Evolutionary conservation across 2,797 vertebrate genomes (phyloP).

Genomic region (Sebastes flavidus): DNA sequence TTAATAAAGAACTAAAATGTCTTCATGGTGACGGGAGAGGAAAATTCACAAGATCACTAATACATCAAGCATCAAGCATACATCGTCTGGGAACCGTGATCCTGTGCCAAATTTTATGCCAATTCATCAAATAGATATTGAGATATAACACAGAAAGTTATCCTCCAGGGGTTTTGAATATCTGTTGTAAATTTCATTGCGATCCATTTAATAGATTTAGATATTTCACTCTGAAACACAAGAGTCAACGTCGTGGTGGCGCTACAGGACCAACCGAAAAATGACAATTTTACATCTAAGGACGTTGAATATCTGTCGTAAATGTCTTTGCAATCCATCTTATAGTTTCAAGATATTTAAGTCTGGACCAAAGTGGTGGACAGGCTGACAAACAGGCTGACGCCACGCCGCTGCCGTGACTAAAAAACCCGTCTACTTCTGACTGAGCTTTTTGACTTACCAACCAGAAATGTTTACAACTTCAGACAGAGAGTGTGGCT

Average conservation of each 20-base stretch:
- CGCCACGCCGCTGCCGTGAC: background rate
- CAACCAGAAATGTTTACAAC: background rate
- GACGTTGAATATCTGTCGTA: background rate
- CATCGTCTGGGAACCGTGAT: background rate
- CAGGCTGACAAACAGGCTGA: too few species aligned
- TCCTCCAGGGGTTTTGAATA: background rate
- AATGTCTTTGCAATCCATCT: background rate
- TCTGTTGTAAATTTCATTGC: background rate
- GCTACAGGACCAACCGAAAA: background rate
- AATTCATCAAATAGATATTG: background rate
- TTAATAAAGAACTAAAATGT: background rate
- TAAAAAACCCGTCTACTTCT: background rate
- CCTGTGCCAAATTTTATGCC: background rate
- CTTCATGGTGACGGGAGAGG: background rate
- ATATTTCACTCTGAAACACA: background rate
- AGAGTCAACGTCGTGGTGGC: background rate
- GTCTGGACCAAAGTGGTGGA: background rate
- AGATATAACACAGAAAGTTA: background rate
- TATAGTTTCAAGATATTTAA: background rate
- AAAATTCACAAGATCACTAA: background rate
- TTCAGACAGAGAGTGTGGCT: background rate
- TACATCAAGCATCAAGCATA: background rate
- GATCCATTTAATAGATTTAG: background rate
- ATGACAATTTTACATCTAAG: background rate
- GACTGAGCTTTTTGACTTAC: background rate